Evolutionary conservation across 2,113 vertebrate species (phyloP).

Genomic region (Aegithalos caudatus): DNA sequence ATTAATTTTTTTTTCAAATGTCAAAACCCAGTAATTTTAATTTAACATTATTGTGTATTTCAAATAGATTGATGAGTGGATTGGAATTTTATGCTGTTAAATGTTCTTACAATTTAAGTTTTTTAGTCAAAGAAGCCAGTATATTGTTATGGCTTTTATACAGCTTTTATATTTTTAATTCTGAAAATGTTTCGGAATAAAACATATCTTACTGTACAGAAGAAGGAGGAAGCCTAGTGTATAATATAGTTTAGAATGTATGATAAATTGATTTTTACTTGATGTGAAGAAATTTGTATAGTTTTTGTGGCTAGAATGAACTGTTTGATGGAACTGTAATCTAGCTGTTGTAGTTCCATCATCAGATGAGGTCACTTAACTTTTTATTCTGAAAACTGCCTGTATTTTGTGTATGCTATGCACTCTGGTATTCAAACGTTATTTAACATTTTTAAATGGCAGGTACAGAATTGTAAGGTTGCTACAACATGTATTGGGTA

Average conservation of each 20-base stretch:
- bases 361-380: neutral
- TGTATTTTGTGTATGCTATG: rapidly evolving
- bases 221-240: neutral
- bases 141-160: neutral
- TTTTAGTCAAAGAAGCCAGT: neutral
- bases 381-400: neutral
- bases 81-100: neutral
- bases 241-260: neutral
- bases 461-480: neutral
- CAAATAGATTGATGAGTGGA: neutral
- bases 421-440: neutral
- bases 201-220: neutral
- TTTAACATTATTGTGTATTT: neutral
- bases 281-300: neutral
- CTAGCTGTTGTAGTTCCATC: neutral
- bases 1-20: neutral
- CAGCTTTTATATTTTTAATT: neutral
- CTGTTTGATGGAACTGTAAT: neutral
- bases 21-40: neutral
- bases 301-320: neutral
- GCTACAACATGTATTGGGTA: neutral
- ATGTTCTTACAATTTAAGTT: neutral
- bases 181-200: neutral
- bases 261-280: neutral
- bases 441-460: neutral